Evolutionary conservation across 2,113 vertebrate species (phyloP).

Genomic region (Mellivora capensis): DNA sequence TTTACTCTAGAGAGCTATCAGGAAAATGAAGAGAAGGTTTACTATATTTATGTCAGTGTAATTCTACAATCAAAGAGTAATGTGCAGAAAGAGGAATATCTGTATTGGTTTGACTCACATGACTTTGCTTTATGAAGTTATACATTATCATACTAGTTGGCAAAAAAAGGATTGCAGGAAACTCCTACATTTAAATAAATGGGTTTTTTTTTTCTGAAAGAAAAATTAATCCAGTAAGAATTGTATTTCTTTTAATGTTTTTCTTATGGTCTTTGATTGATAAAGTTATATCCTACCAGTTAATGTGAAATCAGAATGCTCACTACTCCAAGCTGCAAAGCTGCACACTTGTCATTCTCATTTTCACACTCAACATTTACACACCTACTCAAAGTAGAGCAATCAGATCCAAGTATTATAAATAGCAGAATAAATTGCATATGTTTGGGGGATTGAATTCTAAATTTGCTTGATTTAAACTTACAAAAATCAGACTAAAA

Average conservation of each 20-base stretch:
- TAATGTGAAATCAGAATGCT: neutral
- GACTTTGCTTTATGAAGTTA: neutral
- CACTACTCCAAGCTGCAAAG: neutral
- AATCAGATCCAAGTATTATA: neutral
- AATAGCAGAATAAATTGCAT: neutral
- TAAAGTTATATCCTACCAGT: neutral
- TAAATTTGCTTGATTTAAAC: neutral
- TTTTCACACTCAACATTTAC: neutral
- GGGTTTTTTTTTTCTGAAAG: neutral
- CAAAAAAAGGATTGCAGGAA: neutral
- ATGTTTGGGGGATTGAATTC: neutral
- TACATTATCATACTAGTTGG: neutral
- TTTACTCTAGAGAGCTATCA: conserved; percentile 44
- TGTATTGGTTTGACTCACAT: neutral
- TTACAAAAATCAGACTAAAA: conserved; percentile 14
- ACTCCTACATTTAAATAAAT: neutral
- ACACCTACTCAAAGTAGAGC: neutral
- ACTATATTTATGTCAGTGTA: conserved; percentile 36
- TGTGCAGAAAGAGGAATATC: neutral
- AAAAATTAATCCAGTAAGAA: neutral
- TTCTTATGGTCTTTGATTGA: neutral
- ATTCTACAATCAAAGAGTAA: conserved; percentile 40
- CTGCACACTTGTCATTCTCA: neutral
- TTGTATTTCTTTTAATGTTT: conserved; percentile 1
- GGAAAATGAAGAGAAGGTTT: conserved; percentile 46